Percentiles rank a stretch among this genome's conserved stretches.
Conservation (phyloP, 2,797 vertebrate genomes). For the Morus bassanus region DNA sequence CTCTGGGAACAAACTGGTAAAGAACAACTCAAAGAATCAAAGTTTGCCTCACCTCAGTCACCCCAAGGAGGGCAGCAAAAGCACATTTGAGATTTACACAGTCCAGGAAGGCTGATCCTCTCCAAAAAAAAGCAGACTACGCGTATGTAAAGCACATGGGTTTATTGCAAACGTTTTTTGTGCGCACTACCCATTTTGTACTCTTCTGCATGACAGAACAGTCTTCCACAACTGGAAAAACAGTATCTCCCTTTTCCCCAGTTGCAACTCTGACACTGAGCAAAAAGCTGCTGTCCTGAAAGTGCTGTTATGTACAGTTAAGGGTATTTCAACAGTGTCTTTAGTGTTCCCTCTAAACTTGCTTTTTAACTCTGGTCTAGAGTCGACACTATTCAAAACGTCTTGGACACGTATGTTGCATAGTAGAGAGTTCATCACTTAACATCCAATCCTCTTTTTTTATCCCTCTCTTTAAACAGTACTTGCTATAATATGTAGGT, state of each 20-base stretch:
- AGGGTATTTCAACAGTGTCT: not conserved
- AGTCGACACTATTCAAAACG: not conserved
- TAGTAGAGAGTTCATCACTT: not conserved
- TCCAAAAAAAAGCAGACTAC: not conserved
- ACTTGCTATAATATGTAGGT: not conserved
- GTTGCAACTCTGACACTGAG: not conserved
- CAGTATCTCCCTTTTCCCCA: not conserved
- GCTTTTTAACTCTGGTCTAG: not conserved
- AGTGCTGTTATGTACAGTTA: not conserved
- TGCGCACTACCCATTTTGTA: not conserved
- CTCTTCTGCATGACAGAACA: not conserved
- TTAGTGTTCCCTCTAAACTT: not conserved
- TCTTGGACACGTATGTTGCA: not conserved
- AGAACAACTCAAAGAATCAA: not conserved
- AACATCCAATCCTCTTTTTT: not conserved
- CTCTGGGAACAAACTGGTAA: not conserved
- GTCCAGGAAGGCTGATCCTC: not conserved
- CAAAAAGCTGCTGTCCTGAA: not conserved
- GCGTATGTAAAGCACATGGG: not conserved
- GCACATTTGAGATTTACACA: not conserved
- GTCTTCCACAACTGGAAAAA: not conserved
- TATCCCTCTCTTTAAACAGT: not conserved
- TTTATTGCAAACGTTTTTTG: not conserved
- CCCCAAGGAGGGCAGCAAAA: slow-evolving; percentile 15
- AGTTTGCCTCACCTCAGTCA: not conserved